Conservation (phyloP, 2,888 invertebrate species). For the Pachydiplax longipennis region DNA sequence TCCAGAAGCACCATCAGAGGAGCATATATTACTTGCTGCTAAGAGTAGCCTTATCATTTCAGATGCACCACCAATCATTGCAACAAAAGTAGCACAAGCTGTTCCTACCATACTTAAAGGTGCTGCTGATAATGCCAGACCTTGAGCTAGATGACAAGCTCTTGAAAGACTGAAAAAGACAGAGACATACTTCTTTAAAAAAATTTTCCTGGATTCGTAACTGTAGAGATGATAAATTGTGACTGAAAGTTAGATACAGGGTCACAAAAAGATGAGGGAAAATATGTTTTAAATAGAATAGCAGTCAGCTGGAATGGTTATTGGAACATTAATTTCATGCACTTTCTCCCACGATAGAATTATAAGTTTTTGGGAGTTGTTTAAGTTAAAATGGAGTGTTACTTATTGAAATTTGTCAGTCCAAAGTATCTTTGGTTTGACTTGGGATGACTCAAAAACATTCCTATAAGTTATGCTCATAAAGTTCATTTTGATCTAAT, state of each 20-base stretch:
- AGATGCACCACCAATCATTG: slow-evolving; percentile 24
- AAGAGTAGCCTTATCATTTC: neutral
- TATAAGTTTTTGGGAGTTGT: too few species aligned
- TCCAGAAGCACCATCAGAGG: neutral
- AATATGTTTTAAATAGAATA: too few species aligned
- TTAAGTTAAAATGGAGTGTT: too few species aligned
- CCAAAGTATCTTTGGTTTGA: too few species aligned
- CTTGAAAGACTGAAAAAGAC: neutral
- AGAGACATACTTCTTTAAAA: neutral
- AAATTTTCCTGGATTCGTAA: neutral
- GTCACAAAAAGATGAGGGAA: too few species aligned
- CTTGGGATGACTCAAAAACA: too few species aligned
- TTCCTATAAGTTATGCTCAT: too few species aligned
- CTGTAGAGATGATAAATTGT: neutral
- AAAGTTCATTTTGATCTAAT: too few species aligned
- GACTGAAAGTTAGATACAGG: neutral
- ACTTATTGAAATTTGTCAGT: too few species aligned
- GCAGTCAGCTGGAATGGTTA: too few species aligned
- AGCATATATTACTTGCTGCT: neutral
- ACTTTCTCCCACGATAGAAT: too few species aligned
- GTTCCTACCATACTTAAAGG: slow-evolving; percentile 33
- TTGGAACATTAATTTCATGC: too few species aligned
- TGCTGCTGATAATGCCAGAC: slow-evolving; percentile 4
- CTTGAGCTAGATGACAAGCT: neutral
- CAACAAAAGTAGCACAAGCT: slow-evolving; percentile 1